phyloP scores from a whole-genome alignment of 2,113 vertebrate genomes.

The Oenanthe oenanthe region DNA sequence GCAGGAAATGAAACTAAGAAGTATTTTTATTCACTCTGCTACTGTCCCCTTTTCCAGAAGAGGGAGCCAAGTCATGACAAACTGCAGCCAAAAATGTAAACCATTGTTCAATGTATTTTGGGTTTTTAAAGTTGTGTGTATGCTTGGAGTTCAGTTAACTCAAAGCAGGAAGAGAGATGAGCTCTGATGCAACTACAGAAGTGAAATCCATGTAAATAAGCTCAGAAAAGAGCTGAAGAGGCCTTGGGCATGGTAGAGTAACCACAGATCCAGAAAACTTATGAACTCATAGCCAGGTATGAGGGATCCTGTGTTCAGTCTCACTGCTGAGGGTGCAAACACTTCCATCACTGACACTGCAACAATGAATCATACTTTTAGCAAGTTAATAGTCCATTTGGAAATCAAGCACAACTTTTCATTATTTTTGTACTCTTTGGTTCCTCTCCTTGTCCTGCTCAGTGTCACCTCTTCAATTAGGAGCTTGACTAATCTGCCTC shows the following conservation, averaged over 20 bases:
- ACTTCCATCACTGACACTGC: not conserved
- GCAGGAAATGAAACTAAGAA: not conserved
- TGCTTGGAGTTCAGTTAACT: not conserved
- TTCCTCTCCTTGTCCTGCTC: not conserved
- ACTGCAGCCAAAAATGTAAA: not conserved
- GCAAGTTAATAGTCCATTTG: not conserved
- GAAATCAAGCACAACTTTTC: not conserved
- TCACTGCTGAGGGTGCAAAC: not conserved
- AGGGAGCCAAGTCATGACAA: conserved; percentile 33
- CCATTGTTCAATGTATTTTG: not conserved
- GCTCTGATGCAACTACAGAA: not conserved
- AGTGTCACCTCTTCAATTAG: not conserved
- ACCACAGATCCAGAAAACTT: not conserved
- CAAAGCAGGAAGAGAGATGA: not conserved
- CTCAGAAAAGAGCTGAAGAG: not conserved
- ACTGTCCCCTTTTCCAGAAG: conserved; percentile 27
- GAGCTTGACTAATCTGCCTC: not conserved
- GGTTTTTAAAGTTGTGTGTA: not conserved
- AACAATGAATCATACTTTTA: not conserved
- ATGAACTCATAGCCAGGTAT: rapidly evolving
- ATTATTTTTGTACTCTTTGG: not conserved
- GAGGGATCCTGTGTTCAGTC: not conserved
- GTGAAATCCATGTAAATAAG: not conserved
- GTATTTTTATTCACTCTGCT: not conserved
- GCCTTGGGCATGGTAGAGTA: not conserved